A percentile compares a stretch with the other conserved stretches of the same genome.
phyloP scores from a whole-genome alignment of 2,797 vertebrate species.

The Acipenser oxyrinchus region DNA sequence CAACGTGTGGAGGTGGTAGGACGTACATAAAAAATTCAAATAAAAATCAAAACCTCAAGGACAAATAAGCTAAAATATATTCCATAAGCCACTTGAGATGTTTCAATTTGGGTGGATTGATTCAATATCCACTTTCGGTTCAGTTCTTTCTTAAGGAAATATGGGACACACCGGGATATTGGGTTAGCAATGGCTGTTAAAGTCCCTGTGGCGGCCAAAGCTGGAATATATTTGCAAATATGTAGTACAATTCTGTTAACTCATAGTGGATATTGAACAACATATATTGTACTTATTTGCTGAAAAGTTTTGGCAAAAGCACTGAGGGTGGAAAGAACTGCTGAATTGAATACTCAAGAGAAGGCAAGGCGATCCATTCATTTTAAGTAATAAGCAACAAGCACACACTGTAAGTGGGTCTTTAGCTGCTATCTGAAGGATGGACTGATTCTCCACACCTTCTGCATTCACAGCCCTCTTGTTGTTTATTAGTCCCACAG shows the following conservation, averaged over 20 bases:
- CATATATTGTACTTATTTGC: conserved; percentile 41
- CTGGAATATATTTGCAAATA: conserved; percentile 69
- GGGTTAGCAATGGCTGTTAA: conserved; percentile 13
- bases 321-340: conserved; percentile 23
- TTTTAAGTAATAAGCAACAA: neutral
- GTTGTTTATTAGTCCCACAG: neutral
- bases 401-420: neutral
- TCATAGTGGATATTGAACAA: conserved; percentile 33
- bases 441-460: conserved; percentile 1
- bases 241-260: conserved; percentile 50
- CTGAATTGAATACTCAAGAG: conserved; percentile 9
- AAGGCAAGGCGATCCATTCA: neutral
- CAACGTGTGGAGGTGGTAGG: conserved; percentile 55
- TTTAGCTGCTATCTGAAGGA: neutral
- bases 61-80: conserved; percentile 61
- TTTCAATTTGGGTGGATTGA: conserved; percentile 5
- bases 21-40: conserved; percentile 28
- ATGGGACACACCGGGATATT: conserved; percentile 2
- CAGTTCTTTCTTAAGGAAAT: neutral
- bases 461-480: neutral
- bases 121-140: conserved; percentile 5
- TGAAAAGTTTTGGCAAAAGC: conserved; percentile 15
- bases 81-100: conserved; percentile 43
- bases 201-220: conserved; percentile 21
- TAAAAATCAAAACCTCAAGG: conserved; percentile 34